These are phyloP conservation scores for Watsonalla cultraria DNA, from an alignment of 2,888 invertebrate genomes.

Conservation along the genomic window DNA sequence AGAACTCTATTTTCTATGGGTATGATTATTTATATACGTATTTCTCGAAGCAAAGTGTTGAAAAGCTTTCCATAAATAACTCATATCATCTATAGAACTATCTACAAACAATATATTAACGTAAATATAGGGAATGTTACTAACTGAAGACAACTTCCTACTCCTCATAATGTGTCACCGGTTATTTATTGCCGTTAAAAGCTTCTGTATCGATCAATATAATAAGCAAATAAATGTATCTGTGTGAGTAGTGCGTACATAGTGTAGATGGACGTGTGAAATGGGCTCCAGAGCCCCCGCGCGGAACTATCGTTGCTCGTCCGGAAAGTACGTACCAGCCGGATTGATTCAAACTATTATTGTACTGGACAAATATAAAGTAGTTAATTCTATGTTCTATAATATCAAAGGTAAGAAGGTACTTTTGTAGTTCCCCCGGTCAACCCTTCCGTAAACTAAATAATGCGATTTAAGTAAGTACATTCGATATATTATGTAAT, in stretches of 20 bases:
- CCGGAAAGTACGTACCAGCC: constrained; percentile 25
- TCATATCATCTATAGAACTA: too few species aligned
- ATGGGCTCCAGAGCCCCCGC: constrained; percentile 3
- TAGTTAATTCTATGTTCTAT: too few species aligned
- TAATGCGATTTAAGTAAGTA: too few species aligned
- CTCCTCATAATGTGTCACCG: not conserved
- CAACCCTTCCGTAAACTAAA: too few species aligned
- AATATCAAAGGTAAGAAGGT: too few species aligned
- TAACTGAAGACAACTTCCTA: not conserved
- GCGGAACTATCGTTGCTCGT: constrained; percentile 11
- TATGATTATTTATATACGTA: not conserved
- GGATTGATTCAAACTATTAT: constrained; percentile 14
- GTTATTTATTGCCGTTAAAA: not conserved
- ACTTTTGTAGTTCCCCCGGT: too few species aligned
- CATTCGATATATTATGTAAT: too few species aligned
- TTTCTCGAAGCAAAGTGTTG: too few species aligned
- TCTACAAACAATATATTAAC: too few species aligned
- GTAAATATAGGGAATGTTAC: not conserved
- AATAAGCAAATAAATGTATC: not conserved
- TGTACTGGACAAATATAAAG: too few species aligned
- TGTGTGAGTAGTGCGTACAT: not conserved
- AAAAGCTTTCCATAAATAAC: too few species aligned
- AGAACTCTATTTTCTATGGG: not conserved
- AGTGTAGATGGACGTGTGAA: not conserved
- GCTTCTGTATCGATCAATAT: not conserved